A percentile compares a stretch with the other conserved stretches of the same genome.
Evolutionary conservation across 1,140 invertebrate genomes (phyloP).

Genomic region (Arctopsyche grandis): DNA sequence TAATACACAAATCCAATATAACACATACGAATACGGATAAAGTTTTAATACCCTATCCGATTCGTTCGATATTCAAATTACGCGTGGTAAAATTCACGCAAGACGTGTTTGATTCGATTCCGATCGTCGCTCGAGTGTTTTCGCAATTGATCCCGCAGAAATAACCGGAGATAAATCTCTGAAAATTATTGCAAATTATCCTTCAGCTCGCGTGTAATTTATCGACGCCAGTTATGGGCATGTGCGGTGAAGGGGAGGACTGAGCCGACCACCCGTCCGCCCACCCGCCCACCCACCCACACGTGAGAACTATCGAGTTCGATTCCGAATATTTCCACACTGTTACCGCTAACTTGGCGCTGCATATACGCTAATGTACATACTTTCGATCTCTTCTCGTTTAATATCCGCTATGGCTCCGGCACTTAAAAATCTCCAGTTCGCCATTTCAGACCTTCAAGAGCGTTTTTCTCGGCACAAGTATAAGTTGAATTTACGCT

Average conservation of each 20-base stretch:
- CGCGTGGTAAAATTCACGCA: slow-evolving; percentile 8
- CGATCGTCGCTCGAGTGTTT: neutral
- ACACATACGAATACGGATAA: too few species aligned
- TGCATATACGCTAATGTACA: too few species aligned
- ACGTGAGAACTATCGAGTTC: slow-evolving; percentile 23
- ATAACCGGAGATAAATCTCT: slow-evolving; percentile 30
- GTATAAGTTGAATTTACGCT: too few species aligned
- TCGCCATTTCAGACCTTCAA: too few species aligned
- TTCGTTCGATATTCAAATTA: too few species aligned
- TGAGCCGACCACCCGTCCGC: too few species aligned
- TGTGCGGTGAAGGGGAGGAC: slow-evolving; percentile 2
- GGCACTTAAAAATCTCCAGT: neutral
- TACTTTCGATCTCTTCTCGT: neutral
- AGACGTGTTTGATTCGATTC: slow-evolving; percentile 13
- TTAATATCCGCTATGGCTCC: neutral
- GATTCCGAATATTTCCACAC: slow-evolving; percentile 28
- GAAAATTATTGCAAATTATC: slow-evolving; percentile 42
- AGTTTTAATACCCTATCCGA: too few species aligned
- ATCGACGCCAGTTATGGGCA: slow-evolving; percentile 31
- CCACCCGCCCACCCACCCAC: neutral
- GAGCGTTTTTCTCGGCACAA: too few species aligned
- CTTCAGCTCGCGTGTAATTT: slow-evolving; percentile 34
- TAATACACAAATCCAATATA: too few species aligned
- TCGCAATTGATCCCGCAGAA: slow-evolving; percentile 5
- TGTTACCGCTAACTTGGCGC: too few species aligned